Percentiles rank a stretch among this genome's conserved stretches.
Evolutionary conservation across 2,797 vertebrate genomes (phyloP).

Genomic region (Tadarida brasiliensis): DNA sequence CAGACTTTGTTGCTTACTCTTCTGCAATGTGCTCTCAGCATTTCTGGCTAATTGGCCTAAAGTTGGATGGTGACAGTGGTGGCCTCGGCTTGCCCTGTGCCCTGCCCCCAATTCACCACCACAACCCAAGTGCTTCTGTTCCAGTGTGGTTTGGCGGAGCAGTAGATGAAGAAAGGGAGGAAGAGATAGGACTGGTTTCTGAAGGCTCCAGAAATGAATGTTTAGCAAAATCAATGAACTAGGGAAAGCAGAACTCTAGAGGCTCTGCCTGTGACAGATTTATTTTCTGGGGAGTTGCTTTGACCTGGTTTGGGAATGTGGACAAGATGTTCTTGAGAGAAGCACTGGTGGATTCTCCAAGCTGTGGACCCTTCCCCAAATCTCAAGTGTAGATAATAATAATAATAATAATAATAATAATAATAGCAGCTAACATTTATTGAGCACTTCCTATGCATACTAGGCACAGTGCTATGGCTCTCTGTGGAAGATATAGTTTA

Average conservation of each 20-base stretch:
- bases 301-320: background rate
- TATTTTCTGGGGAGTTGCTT: conserved; percentile 25
- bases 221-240: conserved; percentile 23
- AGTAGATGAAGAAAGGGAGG: background rate
- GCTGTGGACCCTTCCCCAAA: background rate
- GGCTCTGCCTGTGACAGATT: background rate
- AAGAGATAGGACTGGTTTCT: conserved; percentile 42
- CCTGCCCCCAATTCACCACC: background rate
- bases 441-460: background rate
- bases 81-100: background rate
- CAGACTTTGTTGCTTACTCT: background rate
- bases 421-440: background rate
- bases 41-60: background rate
- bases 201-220: conserved; percentile 45
- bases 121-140: background rate
- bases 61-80: background rate
- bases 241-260: background rate
- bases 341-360: background rate
- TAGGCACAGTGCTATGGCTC: background rate
- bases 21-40: background rate
- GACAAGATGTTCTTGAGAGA: background rate
- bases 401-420: background rate
- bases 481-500: conserved; percentile 2
- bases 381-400: background rate
- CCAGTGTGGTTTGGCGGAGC: background rate